phyloP scores from a whole-genome alignment of 37 sponge, comb jelly and placozoan genomes.

The Geodia barretti region DNA sequence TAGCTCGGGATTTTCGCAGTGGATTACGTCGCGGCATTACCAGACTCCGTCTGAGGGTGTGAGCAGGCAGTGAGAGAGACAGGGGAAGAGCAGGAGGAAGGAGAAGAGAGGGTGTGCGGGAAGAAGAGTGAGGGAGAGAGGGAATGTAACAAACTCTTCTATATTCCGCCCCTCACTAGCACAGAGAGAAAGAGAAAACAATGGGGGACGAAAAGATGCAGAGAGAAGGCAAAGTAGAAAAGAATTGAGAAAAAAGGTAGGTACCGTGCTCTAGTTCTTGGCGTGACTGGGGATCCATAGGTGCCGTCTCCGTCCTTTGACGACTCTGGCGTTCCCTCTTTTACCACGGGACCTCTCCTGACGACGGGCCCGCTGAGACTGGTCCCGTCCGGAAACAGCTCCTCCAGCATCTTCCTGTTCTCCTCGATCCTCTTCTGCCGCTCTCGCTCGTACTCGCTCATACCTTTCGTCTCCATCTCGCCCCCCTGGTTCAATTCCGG shows the following conservation, averaged over 20 bases:
- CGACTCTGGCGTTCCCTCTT: conserved; percentile 1
- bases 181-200: no score
- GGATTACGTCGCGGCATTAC: conserved; percentile 52
- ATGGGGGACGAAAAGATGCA: no score
- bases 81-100: no score
- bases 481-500: no score
- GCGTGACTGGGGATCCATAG: background rate
- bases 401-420: conserved; percentile 65
- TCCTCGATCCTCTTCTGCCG: conserved; percentile 69
- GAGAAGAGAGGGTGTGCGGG: no score
- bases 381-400: conserved; percentile 56
- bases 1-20: conserved; percentile 29
- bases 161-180: no score
- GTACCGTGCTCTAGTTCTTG: no score
- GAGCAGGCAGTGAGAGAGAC: no score
- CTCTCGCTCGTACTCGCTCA: conserved; percentile 64
- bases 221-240: no score
- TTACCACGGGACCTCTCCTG: background rate
- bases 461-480: background rate
- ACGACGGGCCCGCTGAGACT: background rate
- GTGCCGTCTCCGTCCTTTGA: background rate
- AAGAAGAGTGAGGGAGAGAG: no score
- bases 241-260: no score
- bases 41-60: background rate
- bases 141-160: no score